Evolutionary conservation across 2,113 vertebrate genomes (phyloP).

Genomic region (Corydoras maculifer): DNA sequence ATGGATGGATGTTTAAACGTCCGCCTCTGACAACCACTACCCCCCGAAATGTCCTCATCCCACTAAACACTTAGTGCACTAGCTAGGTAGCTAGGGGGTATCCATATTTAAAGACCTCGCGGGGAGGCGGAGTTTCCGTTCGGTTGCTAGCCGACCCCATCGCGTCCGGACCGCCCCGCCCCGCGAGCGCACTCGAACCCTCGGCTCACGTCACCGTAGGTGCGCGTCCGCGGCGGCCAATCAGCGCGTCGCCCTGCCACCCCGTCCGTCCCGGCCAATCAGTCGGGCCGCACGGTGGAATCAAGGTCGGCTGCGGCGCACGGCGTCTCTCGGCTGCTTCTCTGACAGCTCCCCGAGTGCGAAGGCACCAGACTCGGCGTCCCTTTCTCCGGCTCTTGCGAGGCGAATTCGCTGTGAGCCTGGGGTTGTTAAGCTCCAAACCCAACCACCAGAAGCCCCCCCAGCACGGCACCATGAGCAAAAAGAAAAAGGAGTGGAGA

Average conservation of each 20-base stretch:
- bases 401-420: slow-evolving; percentile 68
- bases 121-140: not conserved
- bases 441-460: slow-evolving; percentile 65
- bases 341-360: slow-evolving; percentile 70
- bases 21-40: no score
- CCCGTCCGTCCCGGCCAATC: not conserved
- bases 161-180: slow-evolving; percentile 30
- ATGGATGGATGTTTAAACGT: no score
- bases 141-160: slow-evolving; percentile 46
- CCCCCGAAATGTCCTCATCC: no score
- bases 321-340: slow-evolving; percentile 54
- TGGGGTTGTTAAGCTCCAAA: slow-evolving; percentile 75
- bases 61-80: not conserved
- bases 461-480: slow-evolving; percentile 74
- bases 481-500: slow-evolving; percentile 80
- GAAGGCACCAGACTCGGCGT: slow-evolving; percentile 58
- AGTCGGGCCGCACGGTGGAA: slow-evolving; percentile 46
- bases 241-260: not conserved
- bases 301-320: slow-evolving; percentile 57
- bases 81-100: not conserved
- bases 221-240: slow-evolving; percentile 48
- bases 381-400: slow-evolving; percentile 60
- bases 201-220: slow-evolving; percentile 22
- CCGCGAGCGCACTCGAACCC: slow-evolving; percentile 43
- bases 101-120: not conserved